Base-by-base conservation (phyloP, 2,888 invertebrate species). In the Lasioglossum marginatum region DNA sequence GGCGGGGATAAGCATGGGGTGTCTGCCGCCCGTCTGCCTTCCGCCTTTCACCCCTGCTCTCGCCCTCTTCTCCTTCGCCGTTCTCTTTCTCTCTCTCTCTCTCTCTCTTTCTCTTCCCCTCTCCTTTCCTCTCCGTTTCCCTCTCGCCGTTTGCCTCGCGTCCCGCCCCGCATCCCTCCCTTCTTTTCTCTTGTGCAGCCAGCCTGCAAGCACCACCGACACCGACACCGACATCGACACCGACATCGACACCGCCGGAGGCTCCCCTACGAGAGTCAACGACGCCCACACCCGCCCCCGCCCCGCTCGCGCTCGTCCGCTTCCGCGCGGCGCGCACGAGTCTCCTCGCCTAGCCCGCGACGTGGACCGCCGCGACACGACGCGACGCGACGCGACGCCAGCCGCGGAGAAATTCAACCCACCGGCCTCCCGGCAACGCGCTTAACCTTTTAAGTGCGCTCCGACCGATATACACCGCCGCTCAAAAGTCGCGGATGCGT, bases 11-110 rank as follows among this genome's bases (percentile, higher is more conserved):
- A 94, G 93, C 93, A 93, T 91, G 93, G 93, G 93, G 93, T 94
- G 95, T 94, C 95, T 94, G 94, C 94, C 94, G 94, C 93, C 94
- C 92, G 94, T 94, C 94, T 94, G 94, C 94, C 93, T 93, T 94
- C 93, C 93, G 92, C 93, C 92, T 92, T 91, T 89, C 92, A 88
- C 86, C 87, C 89, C 31, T 74, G 73, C 81, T 79, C 75, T 79
- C 75, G 12, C 83, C 88, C 84, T 82, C 86, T 71, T 84, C 87
- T 70, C 87, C 81, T 76, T 84, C 75, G 77, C 75, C 80, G 76
- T 73, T 77, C 81, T 81, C 70, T 72, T 37, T 94, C 94, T 94
- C 43, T 14, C 43, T 43, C 43, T 43, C 40, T 12, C 40, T 40
- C 40, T 40, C 40, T 40, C 40, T 40, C 40, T 40, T 3, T 43